phyloP scores from a whole-genome alignment of 92 coral and sea anemone genomes.

The Siderastrea radians region DNA sequence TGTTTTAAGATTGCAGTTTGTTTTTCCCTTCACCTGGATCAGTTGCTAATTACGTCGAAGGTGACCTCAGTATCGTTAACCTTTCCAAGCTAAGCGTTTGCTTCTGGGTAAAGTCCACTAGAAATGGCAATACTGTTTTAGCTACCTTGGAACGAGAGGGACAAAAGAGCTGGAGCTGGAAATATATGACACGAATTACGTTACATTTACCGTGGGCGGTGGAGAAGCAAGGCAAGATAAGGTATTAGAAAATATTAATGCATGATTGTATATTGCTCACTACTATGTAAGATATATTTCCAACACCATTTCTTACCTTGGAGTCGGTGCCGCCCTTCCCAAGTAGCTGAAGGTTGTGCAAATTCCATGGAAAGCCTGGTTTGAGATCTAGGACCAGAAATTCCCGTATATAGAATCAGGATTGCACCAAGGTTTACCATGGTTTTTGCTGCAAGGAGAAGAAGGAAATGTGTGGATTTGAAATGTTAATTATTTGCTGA shows the following conservation, averaged over 20 bases:
- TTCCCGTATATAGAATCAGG: too few relatives aligned
- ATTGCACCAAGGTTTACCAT: too few relatives aligned
- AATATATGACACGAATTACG: not conserved
- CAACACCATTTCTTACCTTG: not conserved
- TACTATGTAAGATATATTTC: not conserved
- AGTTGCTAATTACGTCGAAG: not conserved
- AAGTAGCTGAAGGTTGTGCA: too few relatives aligned
- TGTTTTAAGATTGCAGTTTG: slow-evolving; percentile 16
- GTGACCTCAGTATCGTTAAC: not conserved
- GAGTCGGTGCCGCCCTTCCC: too few relatives aligned
- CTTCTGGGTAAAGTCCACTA: slow-evolving; percentile 21
- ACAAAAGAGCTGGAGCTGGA: not conserved
- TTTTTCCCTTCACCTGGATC: slow-evolving; percentile 2
- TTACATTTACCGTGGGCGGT: not conserved
- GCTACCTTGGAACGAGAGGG: slow-evolving; percentile 7
- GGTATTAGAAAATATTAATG: too few relatives aligned
- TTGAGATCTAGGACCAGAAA: too few relatives aligned
- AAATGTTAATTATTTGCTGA: not conserved
- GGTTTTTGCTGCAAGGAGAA: not conserved
- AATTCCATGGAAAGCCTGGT: too few relatives aligned
- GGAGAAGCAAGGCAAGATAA: slow-evolving; percentile 1
- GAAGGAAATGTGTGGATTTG: not conserved
- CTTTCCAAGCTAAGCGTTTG: slow-evolving; percentile 14
- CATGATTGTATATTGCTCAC: not conserved
- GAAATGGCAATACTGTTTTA: not conserved